These are phyloP conservation scores for Sylvietta virens DNA, from an alignment of 2,113 vertebrate species.

Conservation along the genomic window DNA sequence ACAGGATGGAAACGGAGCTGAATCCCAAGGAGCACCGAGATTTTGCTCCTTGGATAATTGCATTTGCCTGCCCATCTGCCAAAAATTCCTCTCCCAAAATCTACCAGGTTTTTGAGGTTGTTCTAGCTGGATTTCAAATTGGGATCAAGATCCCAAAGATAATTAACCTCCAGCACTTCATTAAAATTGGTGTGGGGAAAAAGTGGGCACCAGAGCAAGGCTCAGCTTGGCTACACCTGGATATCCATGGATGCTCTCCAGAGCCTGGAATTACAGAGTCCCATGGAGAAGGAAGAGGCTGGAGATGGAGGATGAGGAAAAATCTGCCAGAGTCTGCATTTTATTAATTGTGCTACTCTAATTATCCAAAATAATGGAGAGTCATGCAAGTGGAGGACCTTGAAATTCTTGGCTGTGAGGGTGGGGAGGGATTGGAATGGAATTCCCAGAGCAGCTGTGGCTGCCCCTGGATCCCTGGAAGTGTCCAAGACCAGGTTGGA, in stretches of 20 bases:
- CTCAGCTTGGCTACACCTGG: neutral
- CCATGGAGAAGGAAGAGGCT: neutral
- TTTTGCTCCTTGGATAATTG: neutral
- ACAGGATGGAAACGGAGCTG: neutral
- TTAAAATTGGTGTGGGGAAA: neutral
- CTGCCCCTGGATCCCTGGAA: neutral
- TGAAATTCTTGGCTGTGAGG: too few relatives aligned
- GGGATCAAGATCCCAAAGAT: neutral
- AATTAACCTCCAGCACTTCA: neutral
- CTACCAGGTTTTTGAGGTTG: neutral
- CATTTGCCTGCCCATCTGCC: neutral
- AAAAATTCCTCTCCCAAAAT: neutral
- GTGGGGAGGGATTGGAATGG: neutral
- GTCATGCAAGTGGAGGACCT: fast-evolving
- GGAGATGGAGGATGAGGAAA: neutral
- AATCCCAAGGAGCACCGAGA: neutral
- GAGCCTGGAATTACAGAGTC: neutral
- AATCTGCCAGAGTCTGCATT: neutral
- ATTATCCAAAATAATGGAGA: fast-evolving
- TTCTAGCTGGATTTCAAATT: neutral
- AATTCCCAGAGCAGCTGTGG: neutral
- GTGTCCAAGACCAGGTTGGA: neutral
- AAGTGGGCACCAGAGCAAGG: fast-evolving
- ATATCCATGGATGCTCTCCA: neutral
- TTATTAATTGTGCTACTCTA: neutral